A percentile compares a stretch with the other conserved stretches of the same genome.
Evolutionary conservation across 2,888 invertebrate species (phyloP).

Genomic region (Prosapia bicincta): DNA sequence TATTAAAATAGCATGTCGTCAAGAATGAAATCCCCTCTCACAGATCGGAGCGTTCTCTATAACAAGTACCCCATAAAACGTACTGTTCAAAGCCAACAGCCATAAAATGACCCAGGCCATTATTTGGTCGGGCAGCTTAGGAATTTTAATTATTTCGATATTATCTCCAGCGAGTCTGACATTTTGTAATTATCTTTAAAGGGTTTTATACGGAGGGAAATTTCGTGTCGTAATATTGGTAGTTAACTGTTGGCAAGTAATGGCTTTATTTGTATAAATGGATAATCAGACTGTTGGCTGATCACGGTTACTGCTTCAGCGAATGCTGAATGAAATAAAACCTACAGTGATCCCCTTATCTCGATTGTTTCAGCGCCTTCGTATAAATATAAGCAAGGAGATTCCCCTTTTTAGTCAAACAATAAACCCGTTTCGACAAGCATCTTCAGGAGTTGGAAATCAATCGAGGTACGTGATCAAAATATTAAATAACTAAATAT

Average conservation of each 20-base stretch:
- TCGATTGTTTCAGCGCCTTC: too few species aligned
- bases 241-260: not conserved
- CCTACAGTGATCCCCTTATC: too few species aligned
- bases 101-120: not conserved
- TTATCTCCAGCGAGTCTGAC: not conserved
- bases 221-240: not conserved
- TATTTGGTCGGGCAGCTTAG: not conserved
- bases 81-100: not conserved
- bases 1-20: too few species aligned
- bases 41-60: too few species aligned
- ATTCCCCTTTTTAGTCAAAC: too few species aligned
- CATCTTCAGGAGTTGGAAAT: too few species aligned
- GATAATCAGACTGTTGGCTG: not conserved
- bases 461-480: too few species aligned
- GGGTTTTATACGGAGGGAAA: not conserved
- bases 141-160: not conserved
- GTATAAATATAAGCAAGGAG: too few species aligned
- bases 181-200: not conserved
- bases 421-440: too few species aligned
- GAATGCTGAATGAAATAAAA: too few species aligned
- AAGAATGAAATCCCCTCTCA: too few species aligned
- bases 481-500: too few species aligned
- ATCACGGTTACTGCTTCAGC: not conserved
- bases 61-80: not conserved
- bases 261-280: not conserved